Conservation (phyloP, 2,888 invertebrate genomes). For the Chirona hameri region DNA sequence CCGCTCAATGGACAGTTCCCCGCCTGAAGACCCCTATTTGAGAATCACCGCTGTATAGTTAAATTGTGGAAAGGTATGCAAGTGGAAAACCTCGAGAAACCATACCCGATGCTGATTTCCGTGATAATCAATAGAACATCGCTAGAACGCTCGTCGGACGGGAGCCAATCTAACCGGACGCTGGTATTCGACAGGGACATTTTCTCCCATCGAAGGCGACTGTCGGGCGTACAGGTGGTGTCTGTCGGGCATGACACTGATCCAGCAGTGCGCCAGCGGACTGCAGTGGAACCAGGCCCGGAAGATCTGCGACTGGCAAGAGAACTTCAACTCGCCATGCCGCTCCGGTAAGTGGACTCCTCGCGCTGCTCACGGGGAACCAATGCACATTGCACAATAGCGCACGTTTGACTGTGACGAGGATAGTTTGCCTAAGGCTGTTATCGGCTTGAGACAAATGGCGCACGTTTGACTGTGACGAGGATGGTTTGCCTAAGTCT, state of each 20-base stretch:
- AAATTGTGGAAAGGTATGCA: no score
- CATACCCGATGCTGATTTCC: not conserved
- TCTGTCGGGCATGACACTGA: slow-evolving; percentile 64
- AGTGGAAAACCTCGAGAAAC: not conserved
- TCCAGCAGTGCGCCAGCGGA: slow-evolving; percentile 72
- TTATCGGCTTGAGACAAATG: no score
- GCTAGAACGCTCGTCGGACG: not conserved
- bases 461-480: no score
- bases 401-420: no score
- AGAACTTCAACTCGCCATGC: slow-evolving; percentile 62
- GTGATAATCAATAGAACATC: not conserved
- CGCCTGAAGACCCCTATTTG: no score
- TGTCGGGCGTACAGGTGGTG: slow-evolving; percentile 76
- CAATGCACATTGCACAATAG: no score
- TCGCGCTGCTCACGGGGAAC: no score
- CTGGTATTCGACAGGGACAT: not conserved
- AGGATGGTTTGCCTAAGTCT: no score
- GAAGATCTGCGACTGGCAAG: slow-evolving; percentile 78
- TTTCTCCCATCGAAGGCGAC: slow-evolving; percentile 47
- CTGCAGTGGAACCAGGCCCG: slow-evolving; percentile 70
- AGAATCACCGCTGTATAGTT: no score
- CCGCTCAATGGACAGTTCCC: no score
- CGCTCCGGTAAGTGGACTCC: not conserved
- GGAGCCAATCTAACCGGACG: not conserved
- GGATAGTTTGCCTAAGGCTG: no score